phyloP scores from a whole-genome alignment of 2,797 vertebrate genomes.

The Oreortyx pictus region DNA sequence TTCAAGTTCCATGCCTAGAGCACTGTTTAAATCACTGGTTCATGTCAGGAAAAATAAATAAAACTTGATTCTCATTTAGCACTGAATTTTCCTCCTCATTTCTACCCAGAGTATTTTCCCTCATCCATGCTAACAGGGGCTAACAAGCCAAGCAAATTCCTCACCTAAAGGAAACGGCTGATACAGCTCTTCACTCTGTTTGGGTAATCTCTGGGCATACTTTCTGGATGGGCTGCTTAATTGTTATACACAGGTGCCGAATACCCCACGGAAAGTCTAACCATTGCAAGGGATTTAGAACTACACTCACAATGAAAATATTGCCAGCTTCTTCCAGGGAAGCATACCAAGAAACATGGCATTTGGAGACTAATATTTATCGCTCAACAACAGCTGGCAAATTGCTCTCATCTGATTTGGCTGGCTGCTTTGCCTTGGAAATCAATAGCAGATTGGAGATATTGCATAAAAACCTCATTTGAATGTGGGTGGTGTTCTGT shows the following conservation, averaged over 20 bases:
- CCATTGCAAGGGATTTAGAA: neutral
- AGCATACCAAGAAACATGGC: slow-evolving; percentile 25
- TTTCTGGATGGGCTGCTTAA: neutral
- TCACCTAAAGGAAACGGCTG: neutral
- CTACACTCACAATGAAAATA: slow-evolving; percentile 16
- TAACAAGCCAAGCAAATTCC: neutral
- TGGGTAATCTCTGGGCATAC: neutral
- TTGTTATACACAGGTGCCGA: neutral
- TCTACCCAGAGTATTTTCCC: neutral
- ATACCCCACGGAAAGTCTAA: neutral
- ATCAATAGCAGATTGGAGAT: slow-evolving; percentile 46
- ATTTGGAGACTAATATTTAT: slow-evolving; percentile 54
- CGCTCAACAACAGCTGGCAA: slow-evolving; percentile 45
- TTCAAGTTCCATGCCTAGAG: neutral
- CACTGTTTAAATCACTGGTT: slow-evolving; percentile 43
- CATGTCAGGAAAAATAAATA: slow-evolving; percentile 19
- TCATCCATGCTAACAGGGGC: neutral
- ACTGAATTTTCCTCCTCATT: neutral
- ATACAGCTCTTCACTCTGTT: neutral
- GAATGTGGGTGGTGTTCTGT: neutral
- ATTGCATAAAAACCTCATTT: neutral
- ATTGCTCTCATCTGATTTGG: slow-evolving; percentile 48
- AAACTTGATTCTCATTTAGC: neutral
- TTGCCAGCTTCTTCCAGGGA: slow-evolving; percentile 6
- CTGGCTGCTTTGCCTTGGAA: slow-evolving; percentile 11